Evolutionary conservation across 2,113 vertebrate genomes (phyloP).

Genomic region (Rostratula benghalensis): DNA sequence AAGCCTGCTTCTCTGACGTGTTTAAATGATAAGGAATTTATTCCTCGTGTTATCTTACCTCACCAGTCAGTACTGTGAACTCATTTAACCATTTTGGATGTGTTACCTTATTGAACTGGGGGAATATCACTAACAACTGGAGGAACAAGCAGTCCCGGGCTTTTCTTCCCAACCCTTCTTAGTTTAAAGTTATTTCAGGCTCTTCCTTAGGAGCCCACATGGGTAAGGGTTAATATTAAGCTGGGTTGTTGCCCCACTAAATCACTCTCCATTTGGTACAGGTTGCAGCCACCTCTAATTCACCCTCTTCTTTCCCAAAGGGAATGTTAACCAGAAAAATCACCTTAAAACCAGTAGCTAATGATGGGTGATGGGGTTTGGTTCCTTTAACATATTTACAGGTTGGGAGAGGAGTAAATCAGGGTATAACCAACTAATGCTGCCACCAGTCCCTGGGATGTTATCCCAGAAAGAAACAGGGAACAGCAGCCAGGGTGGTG

Average conservation of each 20-base stretch:
- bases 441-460: not conserved
- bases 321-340: not conserved
- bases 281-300: not conserved
- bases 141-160: not conserved
- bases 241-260: not conserved
- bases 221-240: not conserved
- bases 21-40: not conserved
- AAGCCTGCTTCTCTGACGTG: not conserved
- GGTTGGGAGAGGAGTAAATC: not conserved
- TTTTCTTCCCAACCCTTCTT: not conserved
- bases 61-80: not conserved
- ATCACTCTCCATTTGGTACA: not conserved
- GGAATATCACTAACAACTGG: not conserved
- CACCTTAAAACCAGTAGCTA: not conserved
- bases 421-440: fast-evolving
- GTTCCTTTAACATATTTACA: not conserved
- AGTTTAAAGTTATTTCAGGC: not conserved
- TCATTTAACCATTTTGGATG: not conserved
- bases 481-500: too few relatives aligned
- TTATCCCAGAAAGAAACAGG: too few relatives aligned
- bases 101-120: not conserved
- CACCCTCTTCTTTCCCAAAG: not conserved
- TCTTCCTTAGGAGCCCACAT: not conserved
- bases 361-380: not conserved
- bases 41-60: not conserved